Percentiles rank a stretch among this genome's conserved stretches.
Evolutionary conservation across 1,140 invertebrate genomes (phyloP).

Genomic region (Antheraea pernyi): DNA sequence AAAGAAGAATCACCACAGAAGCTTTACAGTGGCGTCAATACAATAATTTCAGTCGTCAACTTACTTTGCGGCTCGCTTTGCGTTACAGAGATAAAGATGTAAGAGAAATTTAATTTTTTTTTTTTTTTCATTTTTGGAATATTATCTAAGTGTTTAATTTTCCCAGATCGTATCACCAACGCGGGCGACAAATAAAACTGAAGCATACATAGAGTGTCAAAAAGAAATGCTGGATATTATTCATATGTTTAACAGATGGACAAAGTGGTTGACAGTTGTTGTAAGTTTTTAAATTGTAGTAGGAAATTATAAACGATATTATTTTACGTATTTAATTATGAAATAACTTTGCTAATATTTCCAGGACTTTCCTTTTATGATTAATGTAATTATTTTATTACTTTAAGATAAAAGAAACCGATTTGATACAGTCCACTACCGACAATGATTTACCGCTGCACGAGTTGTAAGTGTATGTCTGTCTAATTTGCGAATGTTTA

Average conservation of each 20-base stretch:
- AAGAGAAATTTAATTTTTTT: neutral
- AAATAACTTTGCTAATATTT: too few relatives aligned
- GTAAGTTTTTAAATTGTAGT: slow-evolving; percentile 33
- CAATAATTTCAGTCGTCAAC: slow-evolving; percentile 56
- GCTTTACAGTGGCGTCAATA: slow-evolving; percentile 66
- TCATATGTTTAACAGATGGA: slow-evolving; percentile 65
- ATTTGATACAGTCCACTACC: slow-evolving; percentile 30
- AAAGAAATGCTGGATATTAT: slow-evolving; percentile 61
- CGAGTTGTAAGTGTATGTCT: slow-evolving; percentile 35
- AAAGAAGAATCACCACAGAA: slow-evolving; percentile 50
- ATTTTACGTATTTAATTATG: neutral
- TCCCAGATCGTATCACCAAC: slow-evolving; percentile 54
- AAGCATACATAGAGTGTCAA: slow-evolving; percentile 49
- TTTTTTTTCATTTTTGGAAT: too few relatives aligned
- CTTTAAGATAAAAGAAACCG: slow-evolving; percentile 55
- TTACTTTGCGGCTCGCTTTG: slow-evolving; percentile 50
- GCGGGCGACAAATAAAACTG: slow-evolving; percentile 45
- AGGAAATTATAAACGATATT: neutral
- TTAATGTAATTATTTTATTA: neutral
- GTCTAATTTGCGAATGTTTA: neutral
- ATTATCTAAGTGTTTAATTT: neutral
- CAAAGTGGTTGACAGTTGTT: slow-evolving; percentile 55
- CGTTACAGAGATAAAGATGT: slow-evolving; percentile 61
- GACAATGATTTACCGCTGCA: slow-evolving; percentile 23
- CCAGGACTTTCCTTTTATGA: neutral